Evolutionary conservation across 2,797 vertebrate species (phyloP).

Genomic region (Spondyliosoma cantharus): DNA sequence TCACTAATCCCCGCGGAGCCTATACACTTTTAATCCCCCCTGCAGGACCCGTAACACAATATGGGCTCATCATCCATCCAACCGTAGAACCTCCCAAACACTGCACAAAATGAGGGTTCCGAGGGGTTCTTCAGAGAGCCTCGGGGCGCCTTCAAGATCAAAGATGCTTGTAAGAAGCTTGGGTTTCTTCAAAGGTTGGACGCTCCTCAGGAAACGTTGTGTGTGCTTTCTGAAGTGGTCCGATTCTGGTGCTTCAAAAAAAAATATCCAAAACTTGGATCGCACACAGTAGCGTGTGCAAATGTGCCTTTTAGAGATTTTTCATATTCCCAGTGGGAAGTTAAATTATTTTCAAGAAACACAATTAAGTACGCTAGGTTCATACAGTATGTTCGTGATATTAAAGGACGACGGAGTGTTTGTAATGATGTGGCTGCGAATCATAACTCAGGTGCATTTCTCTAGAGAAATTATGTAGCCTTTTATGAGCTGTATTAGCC

Average conservation of each 20-base stretch:
- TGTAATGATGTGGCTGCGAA: neutral
- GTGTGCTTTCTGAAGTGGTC: constrained; percentile 18
- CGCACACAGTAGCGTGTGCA: neutral
- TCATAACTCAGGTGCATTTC: neutral
- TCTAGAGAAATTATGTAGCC: neutral
- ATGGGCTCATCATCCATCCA: constrained; percentile 63
- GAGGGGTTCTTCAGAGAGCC: constrained; percentile 37
- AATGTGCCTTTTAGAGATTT: neutral
- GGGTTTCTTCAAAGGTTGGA: constrained; percentile 44
- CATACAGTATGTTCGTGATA: neutral
- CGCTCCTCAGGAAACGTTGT: constrained; percentile 10
- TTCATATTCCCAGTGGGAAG: neutral
- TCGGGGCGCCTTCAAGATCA: constrained; percentile 47
- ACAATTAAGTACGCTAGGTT: neutral
- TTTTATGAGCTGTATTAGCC: too few relatives aligned
- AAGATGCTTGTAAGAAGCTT: constrained; percentile 36
- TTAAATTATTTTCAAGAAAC: neutral
- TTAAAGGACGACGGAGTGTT: neutral
- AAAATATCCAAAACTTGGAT: constrained; percentile 6
- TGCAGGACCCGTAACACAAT: constrained; percentile 70
- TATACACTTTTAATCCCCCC: constrained; percentile 75
- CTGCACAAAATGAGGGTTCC: constrained; percentile 53
- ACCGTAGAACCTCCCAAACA: constrained; percentile 50
- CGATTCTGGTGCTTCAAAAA: constrained; percentile 4
- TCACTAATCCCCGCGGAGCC: constrained; percentile 74